A percentile compares a stretch with the other conserved stretches of the same genome.
phyloP scores from a whole-genome alignment of 2,797 vertebrate species.

The Crenuchus spilurus region DNA sequence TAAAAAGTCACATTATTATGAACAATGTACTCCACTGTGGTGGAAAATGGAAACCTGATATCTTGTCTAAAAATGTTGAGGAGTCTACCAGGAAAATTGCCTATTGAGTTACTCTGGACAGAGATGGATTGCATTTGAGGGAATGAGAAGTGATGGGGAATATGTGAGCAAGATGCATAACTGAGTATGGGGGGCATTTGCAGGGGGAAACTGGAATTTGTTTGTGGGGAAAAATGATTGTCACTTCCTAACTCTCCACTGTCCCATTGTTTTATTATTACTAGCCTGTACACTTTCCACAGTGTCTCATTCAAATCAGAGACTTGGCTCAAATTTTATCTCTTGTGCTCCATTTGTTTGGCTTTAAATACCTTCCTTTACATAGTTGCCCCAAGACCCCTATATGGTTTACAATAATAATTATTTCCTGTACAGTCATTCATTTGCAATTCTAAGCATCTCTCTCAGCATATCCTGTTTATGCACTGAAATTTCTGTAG shows the following conservation, averaged over 20 bases:
- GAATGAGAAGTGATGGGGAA: neutral
- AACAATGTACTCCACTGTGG: no score
- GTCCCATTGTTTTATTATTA: neutral
- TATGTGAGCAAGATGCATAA: neutral
- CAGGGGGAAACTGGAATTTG: neutral
- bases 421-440: neutral
- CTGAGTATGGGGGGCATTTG: neutral
- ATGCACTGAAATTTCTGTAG: neutral
- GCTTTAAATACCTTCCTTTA: neutral
- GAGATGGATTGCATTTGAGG: neutral
- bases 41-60: neutral
- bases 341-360: neutral
- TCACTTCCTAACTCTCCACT: slow-evolving; percentile 23
- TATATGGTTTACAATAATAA: neutral
- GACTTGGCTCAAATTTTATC: neutral
- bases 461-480: neutral
- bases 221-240: slow-evolving; percentile 4
- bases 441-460: neutral
- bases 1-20: no score
- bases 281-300: neutral
- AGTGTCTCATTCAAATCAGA: neutral
- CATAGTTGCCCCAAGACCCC: neutral
- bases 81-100: neutral
- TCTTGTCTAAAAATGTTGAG: neutral
- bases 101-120: neutral